Conservation (phyloP, 2,113 vertebrate species). For the Hemiscyllium ocellatum region DNA sequence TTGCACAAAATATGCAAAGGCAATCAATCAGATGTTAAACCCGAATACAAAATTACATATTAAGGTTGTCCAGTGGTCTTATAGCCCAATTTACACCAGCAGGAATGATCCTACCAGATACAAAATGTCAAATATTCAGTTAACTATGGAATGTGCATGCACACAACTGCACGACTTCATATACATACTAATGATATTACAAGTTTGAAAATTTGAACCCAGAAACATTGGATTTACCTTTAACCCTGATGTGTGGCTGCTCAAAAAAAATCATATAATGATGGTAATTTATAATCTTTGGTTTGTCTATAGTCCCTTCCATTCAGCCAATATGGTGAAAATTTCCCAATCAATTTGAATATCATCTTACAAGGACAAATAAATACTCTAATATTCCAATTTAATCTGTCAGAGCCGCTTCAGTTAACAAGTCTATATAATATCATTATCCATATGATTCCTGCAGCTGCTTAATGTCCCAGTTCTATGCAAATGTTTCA, state of each 20-base stretch:
- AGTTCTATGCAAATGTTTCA: background rate
- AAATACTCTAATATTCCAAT: background rate
- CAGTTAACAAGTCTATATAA: background rate
- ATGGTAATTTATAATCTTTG: background rate
- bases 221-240: background rate
- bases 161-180: background rate
- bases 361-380: background rate
- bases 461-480: background rate
- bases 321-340: background rate
- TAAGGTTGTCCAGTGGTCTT: background rate
- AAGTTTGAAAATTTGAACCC: background rate
- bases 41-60: background rate
- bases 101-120: background rate
- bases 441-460: background rate
- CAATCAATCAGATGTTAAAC: background rate
- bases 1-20: constrained; percentile 1
- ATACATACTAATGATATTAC: background rate
- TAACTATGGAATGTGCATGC: background rate
- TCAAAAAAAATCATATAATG: background rate
- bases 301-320: background rate
- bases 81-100: background rate
- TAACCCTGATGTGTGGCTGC: background rate
- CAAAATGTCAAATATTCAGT: background rate
- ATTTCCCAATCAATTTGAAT: background rate
- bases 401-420: background rate